phyloP scores from a whole-genome alignment of 1,140 invertebrate species.

The Dendroctonus ponderosae region DNA sequence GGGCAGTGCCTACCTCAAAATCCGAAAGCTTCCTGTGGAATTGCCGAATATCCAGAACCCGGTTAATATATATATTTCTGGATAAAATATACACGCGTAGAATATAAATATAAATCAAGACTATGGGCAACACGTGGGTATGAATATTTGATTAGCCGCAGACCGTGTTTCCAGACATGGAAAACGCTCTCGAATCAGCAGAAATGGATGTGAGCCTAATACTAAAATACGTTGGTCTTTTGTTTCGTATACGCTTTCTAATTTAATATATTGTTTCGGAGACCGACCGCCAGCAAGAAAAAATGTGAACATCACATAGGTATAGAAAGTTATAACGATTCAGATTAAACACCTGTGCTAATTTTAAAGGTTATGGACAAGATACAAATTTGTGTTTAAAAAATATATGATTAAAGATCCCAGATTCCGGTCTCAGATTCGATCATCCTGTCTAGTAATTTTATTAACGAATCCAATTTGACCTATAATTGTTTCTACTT shows the following conservation, averaged over 20 bases:
- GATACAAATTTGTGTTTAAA: too few species aligned
- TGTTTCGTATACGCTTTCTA: conserved; percentile 7
- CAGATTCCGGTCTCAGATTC: too few species aligned
- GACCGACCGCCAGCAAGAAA: too few species aligned
- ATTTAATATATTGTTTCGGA: not conserved
- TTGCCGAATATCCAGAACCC: conserved; percentile 11
- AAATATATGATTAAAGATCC: too few species aligned
- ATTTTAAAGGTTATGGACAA: too few species aligned
- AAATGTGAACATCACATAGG: too few species aligned
- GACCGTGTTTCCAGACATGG: conserved; percentile 19
- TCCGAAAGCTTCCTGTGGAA: too few species aligned
- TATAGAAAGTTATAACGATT: too few species aligned
- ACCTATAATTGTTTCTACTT: not conserved
- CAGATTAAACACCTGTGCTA: too few species aligned
- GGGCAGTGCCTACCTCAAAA: too few species aligned
- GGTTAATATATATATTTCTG: conserved; percentile 19
- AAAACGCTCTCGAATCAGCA: conserved; percentile 29
- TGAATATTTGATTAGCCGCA: conserved; percentile 31
- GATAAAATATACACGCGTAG: conserved; percentile 32
- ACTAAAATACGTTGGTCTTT: conserved; percentile 11
- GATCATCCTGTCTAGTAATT: too few species aligned
- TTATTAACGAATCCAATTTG: too few species aligned
- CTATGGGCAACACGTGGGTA: conserved; percentile 34
- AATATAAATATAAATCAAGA: conserved; percentile 35
- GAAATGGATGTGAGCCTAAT: conserved; percentile 28